A percentile compares a stretch with the other conserved stretches of the same genome.
Conservation (phyloP, 2,888 invertebrate genomes). For the Leucoptera coffeella region DNA sequence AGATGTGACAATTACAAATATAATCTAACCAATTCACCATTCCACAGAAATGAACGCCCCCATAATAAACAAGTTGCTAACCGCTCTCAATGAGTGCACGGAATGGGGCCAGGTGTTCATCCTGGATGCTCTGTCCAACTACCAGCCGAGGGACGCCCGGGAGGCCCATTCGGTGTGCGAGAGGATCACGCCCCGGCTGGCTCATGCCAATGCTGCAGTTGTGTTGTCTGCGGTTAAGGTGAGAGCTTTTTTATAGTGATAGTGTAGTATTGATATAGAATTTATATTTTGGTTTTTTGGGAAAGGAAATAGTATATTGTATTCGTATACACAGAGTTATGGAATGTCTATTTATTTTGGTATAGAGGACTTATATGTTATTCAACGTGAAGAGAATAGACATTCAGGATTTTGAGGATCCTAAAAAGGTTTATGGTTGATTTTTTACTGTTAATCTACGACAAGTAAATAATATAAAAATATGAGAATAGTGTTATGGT, state of each 20-base stretch:
- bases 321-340: too few species aligned
- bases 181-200: slow-evolving; percentile 92
- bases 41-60: slow-evolving; percentile 92
- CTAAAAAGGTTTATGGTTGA: too few species aligned
- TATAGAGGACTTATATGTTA: too few species aligned
- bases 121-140: slow-evolving; percentile 94
- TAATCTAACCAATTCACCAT: neutral
- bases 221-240: slow-evolving; percentile 98
- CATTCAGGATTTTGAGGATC: too few species aligned
- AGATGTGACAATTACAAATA: too few species aligned
- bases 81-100: slow-evolving; percentile 98
- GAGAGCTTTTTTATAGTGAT: slow-evolving; percentile 3
- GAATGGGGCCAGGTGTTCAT: slow-evolving; percentile 99
- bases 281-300: neutral
- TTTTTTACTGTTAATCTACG: too few species aligned
- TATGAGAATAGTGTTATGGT: too few species aligned
- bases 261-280: neutral
- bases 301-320: too few species aligned
- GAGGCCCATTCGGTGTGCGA: slow-evolving; percentile 99
- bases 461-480: too few species aligned
- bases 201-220: slow-evolving; percentile 98
- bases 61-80: slow-evolving; percentile 95
- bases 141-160: slow-evolving; percentile 92
- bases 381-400: too few species aligned
- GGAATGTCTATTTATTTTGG: too few species aligned